Conservation (phyloP, 2,797 vertebrate genomes). For the Sibirionetta formosa region DNA sequence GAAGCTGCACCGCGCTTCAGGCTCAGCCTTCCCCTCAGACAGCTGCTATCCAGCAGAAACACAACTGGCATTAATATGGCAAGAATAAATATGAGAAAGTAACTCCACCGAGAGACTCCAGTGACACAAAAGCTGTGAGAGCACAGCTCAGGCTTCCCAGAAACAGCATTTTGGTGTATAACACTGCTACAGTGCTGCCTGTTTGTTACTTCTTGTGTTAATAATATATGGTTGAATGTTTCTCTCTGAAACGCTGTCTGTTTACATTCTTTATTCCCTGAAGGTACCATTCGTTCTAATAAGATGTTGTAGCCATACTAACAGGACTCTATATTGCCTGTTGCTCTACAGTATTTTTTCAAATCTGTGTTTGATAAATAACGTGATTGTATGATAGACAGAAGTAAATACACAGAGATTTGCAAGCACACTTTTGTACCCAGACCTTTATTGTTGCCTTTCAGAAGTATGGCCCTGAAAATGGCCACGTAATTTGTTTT, state of each 20-base stretch:
- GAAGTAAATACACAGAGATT: neutral
- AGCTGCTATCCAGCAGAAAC: neutral
- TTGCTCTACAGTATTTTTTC: neutral
- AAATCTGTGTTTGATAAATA: neutral
- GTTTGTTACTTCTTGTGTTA: neutral
- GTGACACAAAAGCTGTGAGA: neutral
- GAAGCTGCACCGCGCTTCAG: fast-evolving
- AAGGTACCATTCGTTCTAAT: neutral
- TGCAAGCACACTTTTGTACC: neutral
- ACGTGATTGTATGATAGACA: neutral
- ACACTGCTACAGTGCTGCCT: fast-evolving
- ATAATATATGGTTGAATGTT: neutral
- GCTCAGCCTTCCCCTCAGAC: neutral
- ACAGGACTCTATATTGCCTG: neutral
- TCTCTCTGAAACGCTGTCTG: neutral
- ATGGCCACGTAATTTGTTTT: slow-evolving; percentile 60
- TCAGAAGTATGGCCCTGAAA: neutral
- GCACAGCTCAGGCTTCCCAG: fast-evolving
- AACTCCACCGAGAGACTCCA: fast-evolving
- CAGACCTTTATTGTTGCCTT: neutral
- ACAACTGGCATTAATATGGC: fast-evolving
- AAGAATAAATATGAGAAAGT: neutral
- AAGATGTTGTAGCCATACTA: neutral
- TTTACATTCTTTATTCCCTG: neutral
- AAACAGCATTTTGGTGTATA: fast-evolving